A percentile compares a stretch with the other conserved stretches of the same genome.
phyloP scores from a whole-genome alignment of 2,113 vertebrate species.

The Polypterus senegalus region DNA sequence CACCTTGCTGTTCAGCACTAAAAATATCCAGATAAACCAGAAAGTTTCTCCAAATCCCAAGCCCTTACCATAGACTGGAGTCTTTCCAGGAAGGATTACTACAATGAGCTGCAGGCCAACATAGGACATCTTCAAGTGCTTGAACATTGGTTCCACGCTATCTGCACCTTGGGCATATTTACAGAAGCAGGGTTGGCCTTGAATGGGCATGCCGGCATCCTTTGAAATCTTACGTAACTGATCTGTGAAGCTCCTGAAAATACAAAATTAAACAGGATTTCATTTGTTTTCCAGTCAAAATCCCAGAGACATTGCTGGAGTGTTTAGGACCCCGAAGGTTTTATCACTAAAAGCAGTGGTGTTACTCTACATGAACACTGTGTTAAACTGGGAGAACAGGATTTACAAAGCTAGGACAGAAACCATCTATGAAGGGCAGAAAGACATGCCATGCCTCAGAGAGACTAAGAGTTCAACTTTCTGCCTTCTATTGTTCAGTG shows the following conservation, averaged over 20 bases:
- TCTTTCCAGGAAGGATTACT: conserved; percentile 94
- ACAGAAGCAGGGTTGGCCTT: conserved; percentile 96
- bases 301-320: too few relatives aligned
- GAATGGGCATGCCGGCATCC: conserved; percentile 96
- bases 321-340: too few relatives aligned
- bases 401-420: too few relatives aligned
- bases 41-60: background rate
- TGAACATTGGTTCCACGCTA: conserved; percentile 98
- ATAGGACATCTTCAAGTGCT: conserved; percentile 94
- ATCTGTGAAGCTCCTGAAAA: conserved; percentile 85
- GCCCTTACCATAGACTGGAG: conserved; percentile 84
- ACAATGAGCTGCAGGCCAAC: conserved; percentile 96
- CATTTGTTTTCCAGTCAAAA: too few relatives aligned
- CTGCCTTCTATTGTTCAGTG: too few relatives aligned
- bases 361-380: too few relatives aligned
- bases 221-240: conserved; percentile 97
- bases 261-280: background rate
- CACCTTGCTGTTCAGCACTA: background rate
- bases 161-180: conserved; percentile 96
- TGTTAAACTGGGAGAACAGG: too few relatives aligned
- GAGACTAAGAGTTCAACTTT: too few relatives aligned
- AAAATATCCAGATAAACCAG: background rate
- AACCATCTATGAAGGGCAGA: too few relatives aligned
- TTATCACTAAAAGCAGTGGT: too few relatives aligned
- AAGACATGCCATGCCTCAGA: too few relatives aligned